A percentile compares a stretch with the other conserved stretches of the same genome.
Evolutionary conservation across 2,113 vertebrate genomes (phyloP).

Genomic region (Serinus canaria): DNA sequence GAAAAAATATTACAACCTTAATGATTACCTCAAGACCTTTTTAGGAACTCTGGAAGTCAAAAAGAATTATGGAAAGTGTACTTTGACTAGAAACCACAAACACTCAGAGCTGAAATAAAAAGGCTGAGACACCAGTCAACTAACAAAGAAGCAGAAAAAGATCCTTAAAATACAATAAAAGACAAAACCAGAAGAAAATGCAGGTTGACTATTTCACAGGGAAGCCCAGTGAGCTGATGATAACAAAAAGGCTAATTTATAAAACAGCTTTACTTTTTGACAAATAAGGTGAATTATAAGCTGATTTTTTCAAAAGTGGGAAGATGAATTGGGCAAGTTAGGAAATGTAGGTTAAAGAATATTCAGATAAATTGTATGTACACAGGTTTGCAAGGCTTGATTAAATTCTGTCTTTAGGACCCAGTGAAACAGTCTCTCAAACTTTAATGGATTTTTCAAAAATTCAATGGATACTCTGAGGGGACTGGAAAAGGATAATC

Average conservation of each 20-base stretch:
- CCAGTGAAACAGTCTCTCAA: background rate
- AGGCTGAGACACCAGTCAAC: background rate
- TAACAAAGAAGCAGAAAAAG: background rate
- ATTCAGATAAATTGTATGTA: background rate
- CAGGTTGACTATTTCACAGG: background rate
- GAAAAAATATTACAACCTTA: background rate
- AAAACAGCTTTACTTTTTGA: background rate
- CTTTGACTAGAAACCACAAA: background rate
- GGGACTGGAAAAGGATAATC: background rate
- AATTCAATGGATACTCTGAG: background rate
- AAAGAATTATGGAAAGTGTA: background rate
- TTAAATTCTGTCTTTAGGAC: background rate
- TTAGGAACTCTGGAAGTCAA: background rate
- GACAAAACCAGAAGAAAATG: background rate
- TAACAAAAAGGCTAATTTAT: background rate
- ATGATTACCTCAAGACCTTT: background rate
- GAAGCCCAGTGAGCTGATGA: background rate
- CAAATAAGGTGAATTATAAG: background rate
- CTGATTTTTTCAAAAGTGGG: background rate
- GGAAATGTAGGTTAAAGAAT: background rate
- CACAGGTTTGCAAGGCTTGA: background rate
- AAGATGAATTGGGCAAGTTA: background rate
- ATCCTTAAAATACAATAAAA: background rate
- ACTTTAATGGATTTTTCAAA: background rate
- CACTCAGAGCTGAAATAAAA: background rate